These are phyloP conservation scores for Microtus montanus DNA, from an alignment of 2,113 vertebrate genomes.

Conservation along the genomic window DNA sequence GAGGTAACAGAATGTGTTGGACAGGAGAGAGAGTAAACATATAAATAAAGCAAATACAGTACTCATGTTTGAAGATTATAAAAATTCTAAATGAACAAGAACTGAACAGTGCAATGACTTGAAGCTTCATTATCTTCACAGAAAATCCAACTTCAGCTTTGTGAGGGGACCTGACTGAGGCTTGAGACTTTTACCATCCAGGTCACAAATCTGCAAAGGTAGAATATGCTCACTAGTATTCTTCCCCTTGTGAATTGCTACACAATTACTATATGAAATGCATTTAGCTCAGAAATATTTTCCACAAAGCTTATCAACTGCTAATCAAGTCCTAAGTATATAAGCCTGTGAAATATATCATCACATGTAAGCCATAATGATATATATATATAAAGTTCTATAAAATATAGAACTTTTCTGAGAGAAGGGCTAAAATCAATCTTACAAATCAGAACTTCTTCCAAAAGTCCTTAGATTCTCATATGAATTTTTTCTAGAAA, in stretches of 20 bases:
- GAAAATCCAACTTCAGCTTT: neutral
- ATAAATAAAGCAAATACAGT: neutral
- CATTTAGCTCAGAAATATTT: neutral
- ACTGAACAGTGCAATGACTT: neutral
- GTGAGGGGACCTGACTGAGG: neutral
- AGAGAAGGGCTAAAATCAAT: neutral
- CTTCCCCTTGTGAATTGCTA: neutral
- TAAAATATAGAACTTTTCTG: neutral
- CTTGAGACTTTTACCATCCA: neutral
- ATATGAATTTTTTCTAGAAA: constrained; percentile 51
- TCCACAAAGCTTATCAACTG: neutral
- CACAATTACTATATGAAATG: neutral
- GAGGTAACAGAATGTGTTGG: neutral
- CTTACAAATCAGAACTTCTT: neutral
- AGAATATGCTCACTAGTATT: neutral
- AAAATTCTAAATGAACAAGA: neutral
- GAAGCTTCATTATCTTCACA: neutral
- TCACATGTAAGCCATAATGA: neutral
- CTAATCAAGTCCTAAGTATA: too few species aligned
- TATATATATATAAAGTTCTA: too few species aligned
- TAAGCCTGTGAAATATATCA: neutral
- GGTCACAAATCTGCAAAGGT: neutral
- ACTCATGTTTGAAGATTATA: neutral
- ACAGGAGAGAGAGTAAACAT: neutral
- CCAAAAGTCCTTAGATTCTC: neutral